Conservation (phyloP, 2,888 invertebrate genomes). For the Archaeoteleia sp. region DNA sequence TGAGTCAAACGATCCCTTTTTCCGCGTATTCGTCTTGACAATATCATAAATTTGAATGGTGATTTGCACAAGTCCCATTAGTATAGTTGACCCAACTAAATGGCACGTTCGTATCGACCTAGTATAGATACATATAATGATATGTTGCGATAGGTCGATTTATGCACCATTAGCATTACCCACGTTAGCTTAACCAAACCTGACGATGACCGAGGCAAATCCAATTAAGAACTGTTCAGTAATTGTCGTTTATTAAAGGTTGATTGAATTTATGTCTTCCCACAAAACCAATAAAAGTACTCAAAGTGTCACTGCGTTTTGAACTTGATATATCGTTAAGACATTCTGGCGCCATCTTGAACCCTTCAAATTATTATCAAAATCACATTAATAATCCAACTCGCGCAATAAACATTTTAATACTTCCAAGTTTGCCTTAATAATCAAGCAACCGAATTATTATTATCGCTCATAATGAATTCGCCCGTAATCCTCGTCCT, state of each 20-base stretch:
- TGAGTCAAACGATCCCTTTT: background rate
- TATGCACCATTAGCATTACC: slow-evolving; percentile 42
- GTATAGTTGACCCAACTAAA: slow-evolving; percentile 14
- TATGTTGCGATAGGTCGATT: slow-evolving; percentile 39
- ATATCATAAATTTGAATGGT: background rate
- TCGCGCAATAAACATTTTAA: no score
- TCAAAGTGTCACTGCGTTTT: slow-evolving; percentile 11
- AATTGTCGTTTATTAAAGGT: slow-evolving; percentile 41
- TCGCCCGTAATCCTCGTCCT: no score
- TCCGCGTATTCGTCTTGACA: background rate
- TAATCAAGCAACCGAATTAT: slow-evolving; percentile 2
- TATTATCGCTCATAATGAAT: background rate
- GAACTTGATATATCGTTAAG: no score
- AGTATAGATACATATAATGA: slow-evolving; percentile 30
- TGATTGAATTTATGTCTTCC: slow-evolving; percentile 34
- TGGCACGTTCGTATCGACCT: slow-evolving; percentile 22
- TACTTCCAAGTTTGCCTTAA: no score
- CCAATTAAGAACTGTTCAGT: slow-evolving; percentile 44
- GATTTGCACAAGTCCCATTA: slow-evolving; percentile 1
- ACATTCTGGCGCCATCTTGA: no score
- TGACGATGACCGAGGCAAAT: slow-evolving; percentile 41
- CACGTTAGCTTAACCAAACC: slow-evolving; percentile 40
- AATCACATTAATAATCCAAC: background rate
- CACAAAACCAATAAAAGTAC: slow-evolving; percentile 15
- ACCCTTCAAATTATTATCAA: no score